Evolutionary conservation across 23 tunicate genomes (phyloP), one percentile per base, ranked within the genome.

Genomic region (Aplidium turbinatum): DNA sequence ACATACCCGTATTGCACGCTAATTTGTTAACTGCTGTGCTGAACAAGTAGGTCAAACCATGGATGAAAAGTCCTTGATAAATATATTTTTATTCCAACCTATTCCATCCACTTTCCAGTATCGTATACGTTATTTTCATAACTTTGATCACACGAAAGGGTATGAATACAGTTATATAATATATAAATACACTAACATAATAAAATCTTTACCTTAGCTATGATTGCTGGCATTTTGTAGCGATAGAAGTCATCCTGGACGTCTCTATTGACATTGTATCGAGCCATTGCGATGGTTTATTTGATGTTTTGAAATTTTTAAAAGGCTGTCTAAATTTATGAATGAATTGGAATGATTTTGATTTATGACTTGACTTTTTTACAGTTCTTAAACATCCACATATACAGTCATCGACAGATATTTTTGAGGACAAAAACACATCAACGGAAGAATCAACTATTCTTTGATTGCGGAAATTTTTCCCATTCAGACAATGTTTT

Each of bases 161-260:
- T 42, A 9, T 42, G 50, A 42, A 42, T 42, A 9, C 16, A 42
- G 11, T 42, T 42, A 42, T 11, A 42, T 16, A 42, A 42, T 42
- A 9, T 9, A 9, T 42, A 42, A 16, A 9, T 42, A 42, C 11
- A 16, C 11, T 9, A 42, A 42, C 50, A 42, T 42, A 9, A 42
- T 9, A 42, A 9, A 42, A 16, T 42, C 11, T 4, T 30, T 75
- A 90, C 97, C 85, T 93, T 93, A 73, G 98, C 98, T 81, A 93
- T 55, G 75, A 93, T 93, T 39, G 78, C 65, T 64, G 98, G 98
- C 98, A 93, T 93, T 70, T 93, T 93, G 82, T 93, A 93, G 67
- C 98, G 98, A 70, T 93, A 93, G 63, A 93, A 93, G 34, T 62
- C 79, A 78, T 93, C 98, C 67, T 93, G 85, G 55, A 93, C 94